phyloP scores from a whole-genome alignment of 2,888 invertebrate genomes.

The Agrotis puta region DNA sequence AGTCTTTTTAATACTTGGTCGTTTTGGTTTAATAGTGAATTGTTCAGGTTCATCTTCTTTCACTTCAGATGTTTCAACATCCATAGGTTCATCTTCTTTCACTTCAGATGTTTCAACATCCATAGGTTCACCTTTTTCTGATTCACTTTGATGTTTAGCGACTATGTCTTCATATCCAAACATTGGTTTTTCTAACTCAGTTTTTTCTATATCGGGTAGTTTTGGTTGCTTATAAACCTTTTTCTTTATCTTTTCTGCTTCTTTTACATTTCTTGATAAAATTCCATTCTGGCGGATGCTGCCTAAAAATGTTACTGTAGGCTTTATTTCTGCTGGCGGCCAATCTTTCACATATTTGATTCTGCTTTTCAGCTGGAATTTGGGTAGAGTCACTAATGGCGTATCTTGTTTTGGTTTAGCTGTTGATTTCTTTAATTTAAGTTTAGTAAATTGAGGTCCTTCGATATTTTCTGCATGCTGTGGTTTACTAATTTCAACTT shows the following conservation, averaged over 20 bases:
- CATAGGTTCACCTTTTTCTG: conserved; percentile 37
- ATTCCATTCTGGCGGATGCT: conserved; percentile 92
- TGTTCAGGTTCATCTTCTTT: conserved; percentile 80
- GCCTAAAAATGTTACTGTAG: conserved; percentile 89
- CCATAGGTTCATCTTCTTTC: conserved; percentile 54
- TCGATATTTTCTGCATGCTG: conserved; percentile 92
- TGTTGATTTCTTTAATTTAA: conserved; percentile 93
- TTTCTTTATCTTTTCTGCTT: conserved; percentile 92
- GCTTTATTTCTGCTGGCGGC: conserved; percentile 91
- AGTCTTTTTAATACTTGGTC: conserved; percentile 85
- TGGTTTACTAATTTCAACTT: conserved; percentile 92
- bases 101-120: conserved; percentile 66
- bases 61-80: conserved; percentile 63
- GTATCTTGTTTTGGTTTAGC: conserved; percentile 87
- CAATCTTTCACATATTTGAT: conserved; percentile 92
- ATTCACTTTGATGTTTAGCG: conserved; percentile 75
- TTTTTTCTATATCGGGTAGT: conserved; percentile 89
- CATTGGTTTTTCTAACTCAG: conserved; percentile 90
- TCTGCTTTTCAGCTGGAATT: conserved; percentile 93
- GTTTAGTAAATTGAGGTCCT: conserved; percentile 92
- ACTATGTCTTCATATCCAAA: conserved; percentile 89
- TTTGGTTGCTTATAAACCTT: conserved; percentile 91
- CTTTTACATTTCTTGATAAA: conserved; percentile 93
- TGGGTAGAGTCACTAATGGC: conserved; percentile 89
- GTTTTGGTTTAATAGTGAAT: conserved; percentile 83